Evolutionary conservation across 2,797 vertebrate genomes (phyloP).

Genomic region (Melanotaenia boesemani): DNA sequence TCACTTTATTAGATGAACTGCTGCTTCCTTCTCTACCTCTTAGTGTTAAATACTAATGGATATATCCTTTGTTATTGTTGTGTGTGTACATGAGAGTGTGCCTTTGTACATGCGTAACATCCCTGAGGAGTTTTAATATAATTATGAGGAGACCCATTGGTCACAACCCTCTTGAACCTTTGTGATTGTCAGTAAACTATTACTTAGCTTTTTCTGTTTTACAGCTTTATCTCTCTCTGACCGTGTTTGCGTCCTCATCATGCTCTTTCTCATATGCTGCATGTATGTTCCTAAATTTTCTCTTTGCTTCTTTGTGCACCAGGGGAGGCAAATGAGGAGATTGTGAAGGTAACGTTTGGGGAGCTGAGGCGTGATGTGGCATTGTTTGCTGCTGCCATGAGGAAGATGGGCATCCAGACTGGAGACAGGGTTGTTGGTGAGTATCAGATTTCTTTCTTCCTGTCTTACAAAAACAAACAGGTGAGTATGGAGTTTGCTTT

Average conservation of each 20-base stretch:
- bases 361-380: constrained; percentile 91
- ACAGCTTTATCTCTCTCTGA: constrained; percentile 1
- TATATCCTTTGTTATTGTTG: constrained; percentile 24
- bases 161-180: constrained; percentile 31
- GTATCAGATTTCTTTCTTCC: constrained; percentile 37
- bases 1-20: constrained; percentile 51
- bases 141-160: constrained; percentile 51
- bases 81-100: constrained; percentile 1
- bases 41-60: constrained; percentile 47
- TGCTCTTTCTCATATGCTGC: constrained; percentile 2
- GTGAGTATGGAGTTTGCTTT: background rate
- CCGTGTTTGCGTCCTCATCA: background rate
- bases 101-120: constrained; percentile 11
- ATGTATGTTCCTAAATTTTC: background rate
- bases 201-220: constrained; percentile 45
- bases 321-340: constrained; percentile 93
- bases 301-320: constrained; percentile 25
- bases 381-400: constrained; percentile 93
- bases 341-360: constrained; percentile 92
- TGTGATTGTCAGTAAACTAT: constrained; percentile 54
- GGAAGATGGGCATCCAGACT: constrained; percentile 90
- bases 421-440: constrained; percentile 96
- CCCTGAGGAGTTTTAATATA: constrained; percentile 52
- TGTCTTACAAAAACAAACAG: background rate
- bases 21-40: constrained; percentile 39